Evolutionary conservation across 2,797 vertebrate genomes (phyloP), one percentile per base, ranked within the genome.

Genomic region (Poliocrania exsul): DNA sequence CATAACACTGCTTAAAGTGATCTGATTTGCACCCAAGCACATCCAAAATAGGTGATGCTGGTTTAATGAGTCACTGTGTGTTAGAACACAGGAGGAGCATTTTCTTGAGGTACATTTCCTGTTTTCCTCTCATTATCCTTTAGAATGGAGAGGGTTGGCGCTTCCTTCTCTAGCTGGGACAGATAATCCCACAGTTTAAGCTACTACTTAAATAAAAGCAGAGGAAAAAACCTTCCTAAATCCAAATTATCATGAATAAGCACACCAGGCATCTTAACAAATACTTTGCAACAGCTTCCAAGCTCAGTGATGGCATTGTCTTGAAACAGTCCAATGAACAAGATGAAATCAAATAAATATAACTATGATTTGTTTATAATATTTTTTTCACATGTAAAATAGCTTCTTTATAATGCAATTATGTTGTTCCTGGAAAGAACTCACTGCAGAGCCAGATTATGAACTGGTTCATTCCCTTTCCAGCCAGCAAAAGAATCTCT

Each of bases 341-440:
- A 33, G 40, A 86, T 91, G 54, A 90, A 94, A 92, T 77, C 78
- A 81, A 96, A 77, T 94, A 92, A 96, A 88, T 82, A 60, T 23
- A 95, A 84, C 20, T 57, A 5, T 72, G 37, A 72, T 96, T 91
- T 62, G n/a, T 51, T 93, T 57, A 71, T 56, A 87, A 70, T 88
- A 5, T 50, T 89, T 85, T 87, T 87, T 71, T 51, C 88, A 77
- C 81, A 35, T 83, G 78, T 81, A 93, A 96, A 96, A 82, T 75
- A 84, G 61, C 74, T 81, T 37, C 6, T 88, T 91, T 80, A 66
- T 88, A 96, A 93, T 74, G 35, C 74, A 97, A 29, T 96, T 87
- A 53, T 85, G 20, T 95, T 91, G 40, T 78, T 95, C 47, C 90
- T 97, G 94, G 92, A 96, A 90, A 80, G 83, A 70, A 64, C 18